A percentile compares a stretch with the other conserved stretches of the same genome.
phyloP scores from a whole-genome alignment of 2,888 invertebrate genomes.

The Scaptomyza reducta region DNA sequence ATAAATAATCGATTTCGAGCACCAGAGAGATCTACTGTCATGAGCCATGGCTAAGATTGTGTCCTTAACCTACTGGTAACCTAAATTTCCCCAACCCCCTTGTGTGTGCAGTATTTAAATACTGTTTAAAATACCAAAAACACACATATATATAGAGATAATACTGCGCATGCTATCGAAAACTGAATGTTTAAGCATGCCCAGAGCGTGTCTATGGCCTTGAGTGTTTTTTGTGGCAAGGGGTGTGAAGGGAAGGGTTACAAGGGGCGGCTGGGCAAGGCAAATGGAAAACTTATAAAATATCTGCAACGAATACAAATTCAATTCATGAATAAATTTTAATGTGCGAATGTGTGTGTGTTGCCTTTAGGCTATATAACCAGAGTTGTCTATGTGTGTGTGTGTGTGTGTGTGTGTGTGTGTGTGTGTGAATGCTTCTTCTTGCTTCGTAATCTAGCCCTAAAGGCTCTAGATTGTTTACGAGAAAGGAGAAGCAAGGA shows the following conservation, averaged over 20 bases:
- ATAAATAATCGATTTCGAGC: neutral
- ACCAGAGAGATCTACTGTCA: neutral
- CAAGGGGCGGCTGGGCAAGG: neutral
- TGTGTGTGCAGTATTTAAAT: constrained; percentile 2
- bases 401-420: constrained; percentile 35
- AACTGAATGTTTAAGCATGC: constrained; percentile 14
- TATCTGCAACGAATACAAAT: constrained; percentile 79
- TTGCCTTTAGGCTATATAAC: too few species aligned
- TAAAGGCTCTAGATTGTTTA: too few species aligned
- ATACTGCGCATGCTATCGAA: constrained; percentile 25
- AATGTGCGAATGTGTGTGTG: constrained; percentile 44
- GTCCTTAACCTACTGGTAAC: neutral
- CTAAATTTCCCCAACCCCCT: neutral
- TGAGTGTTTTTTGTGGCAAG: too few species aligned
- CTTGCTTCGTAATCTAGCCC: constrained; percentile 25
- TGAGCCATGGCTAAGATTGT: neutral
- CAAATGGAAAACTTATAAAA: constrained; percentile 72
- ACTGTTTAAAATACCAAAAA: constrained; percentile 46
- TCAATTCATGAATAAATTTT: constrained; percentile 81
- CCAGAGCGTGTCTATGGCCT: constrained; percentile 1
- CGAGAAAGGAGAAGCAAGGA: too few species aligned
- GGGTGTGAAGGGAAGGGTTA: neutral
- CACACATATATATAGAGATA: neutral
- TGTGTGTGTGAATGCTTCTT: constrained; percentile 34
- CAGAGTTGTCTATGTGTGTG: constrained; percentile 32